Base-by-base conservation (phyloP, 2,888 invertebrate genomes). In the Mechanitis messenoides region DNA sequence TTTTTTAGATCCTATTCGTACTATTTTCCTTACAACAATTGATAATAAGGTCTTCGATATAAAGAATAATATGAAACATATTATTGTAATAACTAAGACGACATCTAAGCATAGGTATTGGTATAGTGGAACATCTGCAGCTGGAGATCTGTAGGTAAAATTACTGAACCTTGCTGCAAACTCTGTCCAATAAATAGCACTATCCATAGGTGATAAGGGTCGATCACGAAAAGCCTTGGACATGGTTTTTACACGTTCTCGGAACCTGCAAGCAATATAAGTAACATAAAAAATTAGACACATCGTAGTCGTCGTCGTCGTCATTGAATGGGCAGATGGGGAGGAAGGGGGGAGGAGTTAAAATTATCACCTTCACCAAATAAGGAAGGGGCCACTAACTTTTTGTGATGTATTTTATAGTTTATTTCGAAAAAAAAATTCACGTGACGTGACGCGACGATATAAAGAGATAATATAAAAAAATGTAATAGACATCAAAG, bases 161-260 rank as follows among this genome's bases (percentile, higher is more conserved):
- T 92, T 91, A 38, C 78, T 78, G 66, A 91, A 84, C 42, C 86
- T 81, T 1, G 91, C 91, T 1, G 91, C 91, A 71, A 91, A 93
- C 74, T 93, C 93, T 0, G 92, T 90, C 93, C 93, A 93, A 72
- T 89, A 93, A 45, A 92, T 80, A 31, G 93, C 93, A 28, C 87
- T 91, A 56, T 93, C 92, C 79, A 92, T 80, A 0, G 93, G 84
- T 0, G 91, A 84, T 65, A 85, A 72, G 0, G 92, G 93, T 28
- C 92, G 85, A 71, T 93, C 92, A 60, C 85, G 85, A 85, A 91
- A 93, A n/a, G 90, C 78, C 60, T 75, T 83, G 2, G 92, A 91
- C 2, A 92, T 70, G 50, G 79, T 78, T 68, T 91, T 90, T 1
- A 91, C 91, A 62, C 81, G 79, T 68, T 73, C 71, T 59, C 75